Percentiles rank a stretch among this genome's conserved stretches.
Evolutionary conservation across 2,888 invertebrate genomes (phyloP).

Genomic region (Acrocyrtus sp.): DNA sequence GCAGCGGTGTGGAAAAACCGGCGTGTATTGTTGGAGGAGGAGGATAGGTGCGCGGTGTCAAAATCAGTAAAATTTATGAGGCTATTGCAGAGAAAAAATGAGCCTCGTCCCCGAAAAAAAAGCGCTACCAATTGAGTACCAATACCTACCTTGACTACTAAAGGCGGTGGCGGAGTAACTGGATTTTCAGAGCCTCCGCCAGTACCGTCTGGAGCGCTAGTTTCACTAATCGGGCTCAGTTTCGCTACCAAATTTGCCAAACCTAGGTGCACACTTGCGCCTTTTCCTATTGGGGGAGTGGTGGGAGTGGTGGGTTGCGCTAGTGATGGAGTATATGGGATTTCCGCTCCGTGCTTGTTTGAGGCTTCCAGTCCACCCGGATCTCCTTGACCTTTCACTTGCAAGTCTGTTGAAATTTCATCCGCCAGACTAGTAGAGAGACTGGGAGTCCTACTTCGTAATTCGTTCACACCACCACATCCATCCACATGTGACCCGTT

Average conservation of each 20-base stretch:
- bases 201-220: neutral
- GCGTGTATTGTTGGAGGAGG: too few species aligned
- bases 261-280: constrained; percentile 2
- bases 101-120: too few species aligned
- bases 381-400: constrained; percentile 3
- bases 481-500: neutral
- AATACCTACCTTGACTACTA: constrained; percentile 40
- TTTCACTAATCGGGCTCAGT: constrained; percentile 44
- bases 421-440: constrained; percentile 3
- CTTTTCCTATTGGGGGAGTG: constrained; percentile 27
- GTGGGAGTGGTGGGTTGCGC: constrained; percentile 18
- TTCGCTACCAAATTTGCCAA: constrained; percentile 17
- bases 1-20: too few species aligned
- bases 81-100: too few species aligned
- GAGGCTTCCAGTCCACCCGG: constrained; percentile 15
- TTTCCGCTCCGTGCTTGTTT: neutral
- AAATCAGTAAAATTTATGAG: too few species aligned
- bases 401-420: neutral
- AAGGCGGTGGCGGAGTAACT: constrained; percentile 12
- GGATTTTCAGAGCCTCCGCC: neutral
- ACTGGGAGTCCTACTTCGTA: neutral
- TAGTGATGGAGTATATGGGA: neutral
- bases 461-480: too few species aligned
- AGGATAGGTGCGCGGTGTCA: too few species aligned
- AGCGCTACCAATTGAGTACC: too few species aligned